Conservation (phyloP, 2,797 vertebrate species). For the Morus bassanus region DNA sequence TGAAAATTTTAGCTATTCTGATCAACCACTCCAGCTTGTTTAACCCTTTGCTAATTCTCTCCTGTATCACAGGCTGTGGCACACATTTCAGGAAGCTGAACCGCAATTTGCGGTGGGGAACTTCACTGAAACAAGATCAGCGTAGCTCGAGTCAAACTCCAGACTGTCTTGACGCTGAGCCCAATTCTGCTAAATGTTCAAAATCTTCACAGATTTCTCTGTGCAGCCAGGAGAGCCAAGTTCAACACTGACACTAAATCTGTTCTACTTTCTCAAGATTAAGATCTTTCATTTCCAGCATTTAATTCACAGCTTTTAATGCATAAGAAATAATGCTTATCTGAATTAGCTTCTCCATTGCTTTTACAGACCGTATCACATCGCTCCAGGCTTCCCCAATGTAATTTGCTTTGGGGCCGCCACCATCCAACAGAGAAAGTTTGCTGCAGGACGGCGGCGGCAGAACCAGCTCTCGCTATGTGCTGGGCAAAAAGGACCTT, state of each 20-base stretch:
- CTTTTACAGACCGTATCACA: not conserved
- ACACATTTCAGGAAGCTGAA: not conserved
- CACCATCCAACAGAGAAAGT: not conserved
- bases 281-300: constrained; percentile 10
- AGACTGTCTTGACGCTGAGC: not conserved
- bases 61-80: not conserved
- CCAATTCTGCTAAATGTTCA: not conserved
- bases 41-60: not conserved
- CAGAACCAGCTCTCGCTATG: not conserved
- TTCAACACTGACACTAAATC: not conserved
- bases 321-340: not conserved
- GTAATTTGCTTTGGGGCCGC: not conserved
- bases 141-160: not conserved
- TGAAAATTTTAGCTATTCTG: not conserved
- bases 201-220: not conserved
- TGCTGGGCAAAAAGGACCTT: not conserved
- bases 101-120: fast-evolving
- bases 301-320: constrained; percentile 9
- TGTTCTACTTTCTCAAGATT: not conserved
- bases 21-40: not conserved
- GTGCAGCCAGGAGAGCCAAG: not conserved
- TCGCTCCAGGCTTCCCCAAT: not conserved
- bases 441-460: not conserved
- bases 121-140: not conserved
- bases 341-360: not conserved